Conservation (phyloP, 2,113 vertebrate genomes). For the Dicaeum eximium region DNA sequence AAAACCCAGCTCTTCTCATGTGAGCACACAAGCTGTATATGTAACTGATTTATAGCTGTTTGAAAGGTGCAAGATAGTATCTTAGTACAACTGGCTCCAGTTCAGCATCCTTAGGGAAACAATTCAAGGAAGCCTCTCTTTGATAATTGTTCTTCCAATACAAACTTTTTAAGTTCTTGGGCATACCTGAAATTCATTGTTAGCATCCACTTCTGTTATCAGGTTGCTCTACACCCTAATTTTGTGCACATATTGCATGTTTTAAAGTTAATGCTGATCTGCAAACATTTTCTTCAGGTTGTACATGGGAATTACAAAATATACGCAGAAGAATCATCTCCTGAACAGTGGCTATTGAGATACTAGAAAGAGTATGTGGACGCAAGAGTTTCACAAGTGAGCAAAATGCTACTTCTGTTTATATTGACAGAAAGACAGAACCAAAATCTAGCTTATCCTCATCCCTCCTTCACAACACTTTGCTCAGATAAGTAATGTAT, state of each 20-base stretch:
- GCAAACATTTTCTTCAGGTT: not conserved
- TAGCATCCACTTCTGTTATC: not conserved
- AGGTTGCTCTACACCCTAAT: not conserved
- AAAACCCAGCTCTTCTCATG: not conserved
- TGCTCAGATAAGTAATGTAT: not conserved
- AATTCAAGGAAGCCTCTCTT: not conserved
- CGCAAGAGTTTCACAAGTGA: not conserved
- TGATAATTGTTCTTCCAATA: not conserved
- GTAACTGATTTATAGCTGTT: not conserved
- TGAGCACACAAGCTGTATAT: not conserved
- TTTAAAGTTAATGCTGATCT: not conserved
- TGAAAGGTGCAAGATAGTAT: not conserved
- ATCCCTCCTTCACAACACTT: not conserved
- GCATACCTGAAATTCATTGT: not conserved
- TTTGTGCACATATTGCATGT: not conserved
- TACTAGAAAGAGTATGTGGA: not conserved
- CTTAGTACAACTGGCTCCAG: not conserved
- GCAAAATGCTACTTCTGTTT: not conserved
- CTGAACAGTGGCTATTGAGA: not conserved
- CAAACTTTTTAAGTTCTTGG: not conserved
- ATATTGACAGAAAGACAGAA: not conserved
- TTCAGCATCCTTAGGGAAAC: not conserved
- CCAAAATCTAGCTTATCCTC: not conserved
- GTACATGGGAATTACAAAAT: not conserved
- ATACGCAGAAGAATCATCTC: not conserved